Evolutionary conservation across 2,888 invertebrate species (phyloP).

Genomic region (Chamaedrilus cognettii): DNA sequence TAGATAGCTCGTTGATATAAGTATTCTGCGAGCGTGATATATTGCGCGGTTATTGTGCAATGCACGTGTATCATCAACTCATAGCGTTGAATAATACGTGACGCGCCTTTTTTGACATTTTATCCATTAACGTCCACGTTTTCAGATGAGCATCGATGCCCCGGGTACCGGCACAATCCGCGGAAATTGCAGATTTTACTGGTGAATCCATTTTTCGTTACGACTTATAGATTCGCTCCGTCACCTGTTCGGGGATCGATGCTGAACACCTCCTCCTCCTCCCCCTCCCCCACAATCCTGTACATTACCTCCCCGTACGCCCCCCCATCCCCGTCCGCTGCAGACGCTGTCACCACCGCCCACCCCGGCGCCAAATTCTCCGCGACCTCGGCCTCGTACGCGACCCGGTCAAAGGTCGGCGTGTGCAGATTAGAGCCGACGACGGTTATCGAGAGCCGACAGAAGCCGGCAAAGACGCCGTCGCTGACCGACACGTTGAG

Average conservation of each 20-base stretch:
- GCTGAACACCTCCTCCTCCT: neutral
- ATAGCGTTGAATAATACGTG: too few species aligned
- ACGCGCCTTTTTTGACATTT: too few species aligned
- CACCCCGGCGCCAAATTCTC: conserved; percentile 16
- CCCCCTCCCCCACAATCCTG: neutral
- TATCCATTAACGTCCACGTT: too few species aligned
- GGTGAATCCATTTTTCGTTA: too few species aligned
- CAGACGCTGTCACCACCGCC: conserved; percentile 85
- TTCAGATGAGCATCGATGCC: too few species aligned
- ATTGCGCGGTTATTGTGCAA: too few species aligned
- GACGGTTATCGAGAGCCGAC: conserved; percentile 60
- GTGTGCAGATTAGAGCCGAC: conserved; percentile 70
- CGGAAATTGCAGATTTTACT: too few species aligned
- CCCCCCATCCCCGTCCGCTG: conserved; percentile 79
- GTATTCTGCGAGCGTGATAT: too few species aligned
- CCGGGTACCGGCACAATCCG: too few species aligned
- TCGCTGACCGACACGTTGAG: conserved; percentile 94
- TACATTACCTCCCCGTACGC: neutral
- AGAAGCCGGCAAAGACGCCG: conserved; percentile 90
- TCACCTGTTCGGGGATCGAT: neutral
- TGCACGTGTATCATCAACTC: too few species aligned
- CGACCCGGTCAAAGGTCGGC: conserved; percentile 76
- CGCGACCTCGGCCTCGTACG: conserved; percentile 74
- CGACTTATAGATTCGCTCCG: too few species aligned
- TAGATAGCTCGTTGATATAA: too few species aligned